phyloP scores from a whole-genome alignment of 1,140 invertebrate genomes.

The Rhyacophila brunnea region DNA sequence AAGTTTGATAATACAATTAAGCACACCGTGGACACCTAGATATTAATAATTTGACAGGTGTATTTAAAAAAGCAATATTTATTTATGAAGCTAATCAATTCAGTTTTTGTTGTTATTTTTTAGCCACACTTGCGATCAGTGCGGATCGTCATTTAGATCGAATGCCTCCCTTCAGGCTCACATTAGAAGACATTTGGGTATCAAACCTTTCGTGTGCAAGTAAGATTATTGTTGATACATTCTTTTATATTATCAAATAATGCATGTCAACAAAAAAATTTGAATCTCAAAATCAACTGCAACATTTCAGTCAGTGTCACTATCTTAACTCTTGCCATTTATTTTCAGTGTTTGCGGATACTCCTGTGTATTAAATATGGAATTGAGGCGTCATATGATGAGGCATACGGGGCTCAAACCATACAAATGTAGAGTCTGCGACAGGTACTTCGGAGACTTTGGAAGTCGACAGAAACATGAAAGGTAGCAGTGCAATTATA shows the following conservation, averaged over 20 bases:
- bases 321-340: not conserved
- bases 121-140: constrained; percentile 53
- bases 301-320: not conserved
- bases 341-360: constrained; percentile 44
- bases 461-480: constrained; percentile 61
- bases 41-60: too few species aligned
- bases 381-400: constrained; percentile 54
- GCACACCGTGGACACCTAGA: not conserved
- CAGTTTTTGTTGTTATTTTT: constrained; percentile 6
- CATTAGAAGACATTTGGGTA: constrained; percentile 52
- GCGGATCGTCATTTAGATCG: constrained; percentile 50
- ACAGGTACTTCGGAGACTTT: constrained; percentile 66
- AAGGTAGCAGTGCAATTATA: too few species aligned
- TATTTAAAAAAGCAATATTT: too few species aligned
- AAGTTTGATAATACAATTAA: constrained; percentile 26
- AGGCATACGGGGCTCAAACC: constrained; percentile 64
- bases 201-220: constrained; percentile 55
- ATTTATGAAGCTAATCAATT: too few species aligned
- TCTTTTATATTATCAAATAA: too few species aligned
- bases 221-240: too few species aligned
- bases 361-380: constrained; percentile 60
- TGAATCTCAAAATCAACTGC: not conserved
- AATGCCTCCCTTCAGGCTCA: constrained; percentile 53
- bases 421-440: constrained; percentile 69
- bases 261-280: too few species aligned